Evolutionary conservation across 53 echinoderm and acorn worm species (phyloP).

Genomic region (Arbacia lixula): DNA sequence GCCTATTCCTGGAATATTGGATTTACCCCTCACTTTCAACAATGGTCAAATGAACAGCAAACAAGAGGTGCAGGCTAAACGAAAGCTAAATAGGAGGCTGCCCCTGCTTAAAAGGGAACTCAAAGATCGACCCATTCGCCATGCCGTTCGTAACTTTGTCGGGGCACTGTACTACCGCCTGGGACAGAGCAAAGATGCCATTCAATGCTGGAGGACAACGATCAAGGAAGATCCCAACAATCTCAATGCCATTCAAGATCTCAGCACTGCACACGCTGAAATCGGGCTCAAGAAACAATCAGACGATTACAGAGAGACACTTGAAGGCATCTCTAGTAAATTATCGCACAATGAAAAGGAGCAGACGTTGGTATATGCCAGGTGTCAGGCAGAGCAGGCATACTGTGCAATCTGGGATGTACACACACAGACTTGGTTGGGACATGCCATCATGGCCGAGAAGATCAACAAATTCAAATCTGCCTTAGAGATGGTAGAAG

Average conservation of each 20-base stretch:
- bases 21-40: conserved; percentile 3
- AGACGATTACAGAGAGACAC: neutral
- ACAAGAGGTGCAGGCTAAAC: neutral
- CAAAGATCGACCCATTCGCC: conserved; percentile 21
- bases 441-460: neutral
- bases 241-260: conserved; percentile 43
- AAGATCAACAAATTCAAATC: neutral
- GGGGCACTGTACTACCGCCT: conserved; percentile 27
- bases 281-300: neutral
- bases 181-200: neutral
- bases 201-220: conserved; percentile 14
- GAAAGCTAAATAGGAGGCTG: conserved; percentile 4
- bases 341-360: conserved; percentile 3
- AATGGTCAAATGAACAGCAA: neutral
- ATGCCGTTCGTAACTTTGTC: conserved; percentile 33
- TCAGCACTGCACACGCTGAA: conserved; percentile 7
- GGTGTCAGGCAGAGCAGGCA: conserved; percentile 26
- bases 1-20: conserved; percentile 17
- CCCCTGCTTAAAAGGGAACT: conserved; percentile 4
- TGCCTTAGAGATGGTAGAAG: conserved; percentile 1
- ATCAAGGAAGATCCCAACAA: conserved; percentile 35
- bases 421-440: conserved; percentile 21
- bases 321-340: neutral
- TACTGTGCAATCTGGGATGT: conserved; percentile 34
- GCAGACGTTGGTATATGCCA: conserved; percentile 11